Base-by-base conservation (phyloP, 2,113 vertebrate genomes). In the Galeopterus variegatus region DNA sequence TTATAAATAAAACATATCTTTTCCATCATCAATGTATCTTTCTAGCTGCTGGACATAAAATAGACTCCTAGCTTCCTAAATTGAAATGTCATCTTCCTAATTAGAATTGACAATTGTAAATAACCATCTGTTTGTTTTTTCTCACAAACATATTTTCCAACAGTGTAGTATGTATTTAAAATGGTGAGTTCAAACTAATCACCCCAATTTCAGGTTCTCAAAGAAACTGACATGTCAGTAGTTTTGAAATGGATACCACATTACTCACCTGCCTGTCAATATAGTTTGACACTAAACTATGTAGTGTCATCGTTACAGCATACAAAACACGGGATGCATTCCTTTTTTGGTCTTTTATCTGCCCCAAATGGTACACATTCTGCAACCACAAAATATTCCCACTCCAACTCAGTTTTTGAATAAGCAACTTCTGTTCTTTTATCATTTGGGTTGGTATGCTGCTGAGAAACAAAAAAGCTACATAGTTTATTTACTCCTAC, bases 401-500 rank as follows among this genome's bases (percentile, higher is more conserved):
- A 84, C 94, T 90, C 97, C 98, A 97, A 85, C 96, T 84, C 90
- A 54, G 41, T 89, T 81, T 92, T 26, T 69, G 79, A 88, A 95
- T 91, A 97, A 94, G 93, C 88, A 54, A 0, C 79, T 85, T 93
- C 94, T 83, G 54, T 80, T 58, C 95, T 94, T 70, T 88, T 64
- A 56, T 91, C 93, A 3, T 24, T 33, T 72, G 73, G 56, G 77
- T 60, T 69, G 80, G 12, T 69, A 58, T 70, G 62, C 67, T 85
- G 93, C 33, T 36, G 15, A 50, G 73, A 93, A 77, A 95, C 91
- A 96, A 69, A 88, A 84, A 45, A 88, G 89, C 94, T 56, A 60
- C 97, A 96, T 60, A 94, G 86, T 85, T 80, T 45, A 33, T 89
- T 90, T 54, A 93, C 98, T 98, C 98, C 97, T 67, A 97, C 94